Conservation (phyloP, 2,888 invertebrate species). For the Seira sanloemensis region DNA sequence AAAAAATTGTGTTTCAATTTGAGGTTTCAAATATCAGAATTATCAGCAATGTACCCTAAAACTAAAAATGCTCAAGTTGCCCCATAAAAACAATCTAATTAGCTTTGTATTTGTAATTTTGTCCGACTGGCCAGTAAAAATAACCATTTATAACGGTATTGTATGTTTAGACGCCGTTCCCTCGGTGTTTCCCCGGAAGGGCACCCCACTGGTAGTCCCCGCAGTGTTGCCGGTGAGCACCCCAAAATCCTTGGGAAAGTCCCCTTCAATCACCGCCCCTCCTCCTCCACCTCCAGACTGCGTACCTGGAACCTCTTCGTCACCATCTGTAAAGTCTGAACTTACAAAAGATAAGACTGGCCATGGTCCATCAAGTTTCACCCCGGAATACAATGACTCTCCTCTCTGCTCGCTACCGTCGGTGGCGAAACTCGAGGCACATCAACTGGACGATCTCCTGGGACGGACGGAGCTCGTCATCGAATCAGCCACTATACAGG, state of each 20-base stretch:
- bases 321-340: conserved; percentile 18
- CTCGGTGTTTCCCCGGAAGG: conserved; percentile 71
- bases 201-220: conserved; percentile 68
- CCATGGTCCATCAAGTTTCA: not conserved
- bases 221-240: conserved; percentile 57
- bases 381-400: not conserved
- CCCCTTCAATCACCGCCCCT: conserved; percentile 9
- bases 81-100: no score
- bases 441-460: conserved; percentile 22
- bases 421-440: conserved; percentile 1
- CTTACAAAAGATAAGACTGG: conserved; percentile 27
- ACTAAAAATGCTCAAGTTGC: no score
- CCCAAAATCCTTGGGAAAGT: conserved; percentile 21
- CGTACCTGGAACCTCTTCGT: conserved; percentile 23
- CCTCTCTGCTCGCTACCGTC: not conserved
- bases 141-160: not conserved
- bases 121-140: no score
- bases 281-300: conserved; percentile 18
- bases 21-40: no score
- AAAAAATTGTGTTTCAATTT: no score
- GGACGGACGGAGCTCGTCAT: conserved; percentile 50
- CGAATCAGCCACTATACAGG: conserved; percentile 67
- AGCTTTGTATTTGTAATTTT: no score
- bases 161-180: conserved; percentile 69
- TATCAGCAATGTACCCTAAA: no score